phyloP scores from a whole-genome alignment of 2,113 vertebrate genomes.

The Daphoenositta chrysoptera region DNA sequence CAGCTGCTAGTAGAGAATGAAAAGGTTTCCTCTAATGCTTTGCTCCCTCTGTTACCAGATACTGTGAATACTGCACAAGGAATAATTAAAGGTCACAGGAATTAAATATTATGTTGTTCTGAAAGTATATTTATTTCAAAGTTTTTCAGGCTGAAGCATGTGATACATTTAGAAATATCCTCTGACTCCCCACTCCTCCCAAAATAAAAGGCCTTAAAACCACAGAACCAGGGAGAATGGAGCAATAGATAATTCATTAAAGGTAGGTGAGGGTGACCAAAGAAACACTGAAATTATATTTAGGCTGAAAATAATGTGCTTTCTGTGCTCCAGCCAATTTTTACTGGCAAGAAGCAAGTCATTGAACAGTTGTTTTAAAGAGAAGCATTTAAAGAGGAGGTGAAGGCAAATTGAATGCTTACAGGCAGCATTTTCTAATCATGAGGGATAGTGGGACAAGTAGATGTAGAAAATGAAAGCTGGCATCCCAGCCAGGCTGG shows the following conservation, averaged over 20 bases:
- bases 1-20: neutral
- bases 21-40: neutral
- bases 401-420: neutral
- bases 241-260: neutral
- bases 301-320: neutral
- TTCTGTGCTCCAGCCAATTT: neutral
- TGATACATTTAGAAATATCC: neutral
- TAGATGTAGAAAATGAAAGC: neutral
- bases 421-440: neutral
- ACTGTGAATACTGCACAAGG: neutral
- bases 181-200: neutral
- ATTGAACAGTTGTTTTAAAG: neutral
- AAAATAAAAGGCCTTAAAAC: neutral
- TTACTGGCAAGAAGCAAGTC: neutral
- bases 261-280: neutral
- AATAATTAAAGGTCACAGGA: neutral
- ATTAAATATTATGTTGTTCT: neutral
- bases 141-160: neutral
- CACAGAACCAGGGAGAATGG: neutral
- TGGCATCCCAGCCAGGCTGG: neutral
- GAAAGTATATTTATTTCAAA: neutral
- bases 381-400: neutral
- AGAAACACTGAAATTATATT: neutral
- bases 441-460: neutral
- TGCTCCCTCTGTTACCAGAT: neutral